Evolutionary conservation across 2,113 vertebrate species (phyloP), one percentile per base, ranked within the genome.

Genomic region (Onychorhynchus coronatus): DNA sequence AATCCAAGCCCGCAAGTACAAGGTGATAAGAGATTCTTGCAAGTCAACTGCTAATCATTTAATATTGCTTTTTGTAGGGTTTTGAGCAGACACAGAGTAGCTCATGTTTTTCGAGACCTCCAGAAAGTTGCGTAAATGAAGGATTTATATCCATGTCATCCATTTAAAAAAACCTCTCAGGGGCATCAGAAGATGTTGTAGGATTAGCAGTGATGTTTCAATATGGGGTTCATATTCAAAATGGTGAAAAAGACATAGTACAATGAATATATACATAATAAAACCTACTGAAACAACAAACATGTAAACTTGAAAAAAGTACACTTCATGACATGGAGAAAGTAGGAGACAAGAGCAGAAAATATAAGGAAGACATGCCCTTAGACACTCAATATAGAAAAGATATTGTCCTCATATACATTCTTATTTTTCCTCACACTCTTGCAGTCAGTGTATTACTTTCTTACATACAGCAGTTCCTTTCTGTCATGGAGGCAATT

Each of bases 351-450:
- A 70, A 65, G 35, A 44, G n/a, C 22, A 89, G 91, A 86, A 82
- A 55, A 44, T 55, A 47, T 37, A 66, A 61, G 76, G 47, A 61
- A 83, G 42, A 87, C 23, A 90, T 85, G 31, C 61, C 59, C 30
- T 79, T 61, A 83, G 76, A 97, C 78, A 84, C n/a, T 82, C 74
- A 78, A 37, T 87, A 67, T 21, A 71, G 59, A 56, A 92, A 91
- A 93, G 74, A 95, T 83, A 70, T 55, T 49, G 52, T 27, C 55
- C 85, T 95, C 58, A 50, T 91, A 83, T 67, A 75, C 72, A 86
- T 95, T 87, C 50, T 92, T 96, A 84, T 94, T 96, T 91, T 94
- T 50, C n/a, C 76, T 92, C 28, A 39, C 31, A 10, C 67, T 81
- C 41, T 59, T 88, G 25, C 68, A 58, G 52, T 42, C 42, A 70